Conservation (phyloP, 2,797 vertebrate species). For the Tapirus indicus region DNA sequence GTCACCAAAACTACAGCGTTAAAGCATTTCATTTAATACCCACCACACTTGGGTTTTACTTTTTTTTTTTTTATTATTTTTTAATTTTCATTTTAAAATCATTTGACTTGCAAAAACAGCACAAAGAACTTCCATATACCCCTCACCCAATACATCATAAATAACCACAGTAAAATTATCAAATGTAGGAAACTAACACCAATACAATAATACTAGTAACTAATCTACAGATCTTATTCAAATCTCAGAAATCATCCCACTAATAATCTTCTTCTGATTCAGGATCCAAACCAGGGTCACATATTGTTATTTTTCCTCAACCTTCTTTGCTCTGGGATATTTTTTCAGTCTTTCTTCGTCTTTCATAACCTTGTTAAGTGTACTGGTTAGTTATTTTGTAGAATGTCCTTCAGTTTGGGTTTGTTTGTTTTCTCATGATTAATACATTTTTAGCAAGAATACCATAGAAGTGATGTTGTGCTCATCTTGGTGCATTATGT, state of each 20-base stretch:
- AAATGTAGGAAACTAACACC: slow-evolving; percentile 13
- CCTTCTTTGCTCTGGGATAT: background rate
- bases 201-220: slow-evolving; percentile 21
- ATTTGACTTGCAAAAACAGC: slow-evolving; percentile 18
- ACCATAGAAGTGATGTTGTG: background rate
- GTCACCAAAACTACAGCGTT: background rate
- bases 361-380: background rate
- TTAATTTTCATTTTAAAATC: slow-evolving; percentile 43
- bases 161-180: slow-evolving; percentile 26
- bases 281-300: background rate
- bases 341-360: background rate
- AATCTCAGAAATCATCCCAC: background rate
- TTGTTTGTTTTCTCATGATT: slow-evolving; percentile 39
- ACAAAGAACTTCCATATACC: background rate
- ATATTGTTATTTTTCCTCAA: slow-evolving; percentile 8
- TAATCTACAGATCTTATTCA: background rate
- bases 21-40: background rate
- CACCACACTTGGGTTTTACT: background rate
- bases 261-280: background rate
- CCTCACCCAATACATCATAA: background rate
- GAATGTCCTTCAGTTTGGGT: background rate
- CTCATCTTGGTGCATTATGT: background rate
- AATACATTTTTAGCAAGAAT: background rate
- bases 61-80: background rate
- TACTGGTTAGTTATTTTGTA: slow-evolving; percentile 41